Base-by-base conservation (phyloP, 1,140 invertebrate species). In the Drosophila insularis region DNA sequence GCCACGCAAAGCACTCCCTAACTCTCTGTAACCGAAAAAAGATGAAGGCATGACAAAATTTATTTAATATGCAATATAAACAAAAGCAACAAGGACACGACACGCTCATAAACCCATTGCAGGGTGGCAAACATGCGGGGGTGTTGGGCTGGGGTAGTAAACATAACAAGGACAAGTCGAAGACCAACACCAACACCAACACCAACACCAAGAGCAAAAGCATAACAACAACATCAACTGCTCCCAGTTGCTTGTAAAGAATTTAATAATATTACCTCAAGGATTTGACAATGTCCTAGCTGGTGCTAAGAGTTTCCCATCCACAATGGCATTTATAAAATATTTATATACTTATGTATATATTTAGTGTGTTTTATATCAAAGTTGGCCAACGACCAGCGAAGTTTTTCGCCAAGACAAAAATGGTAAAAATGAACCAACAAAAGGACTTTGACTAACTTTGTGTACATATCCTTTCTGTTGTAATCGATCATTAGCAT, bases 41-140 rank as follows among this genome's bases (percentile, higher is more conserved):
- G 17, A 50, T 50, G 43, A 50, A 50, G 43, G 43, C 43, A 68
- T 86, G 79, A 71, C 80, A 71, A 77, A 86, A 87, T 87, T 76
- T 87, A 89, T 82, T 87, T 87, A 89, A 87, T 89, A 87, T 89
- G 76, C 84, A 82, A 75, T 78, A 89, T 82, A 87, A 89, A 87
- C 84, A 86, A 71, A 79, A 43, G 68, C 68, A 61, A 46, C 81
- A 78, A 72, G 71, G 55, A 78, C 72, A 67, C 65, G 84, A 87
- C 84, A 87, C 76, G 82, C 82, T 89, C 82, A 81, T 87, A 87
- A 87, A 87, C 82, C 89, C 84, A 87, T 87, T 87, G 89, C 54
- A 50, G 21, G 50, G 21, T 43, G 46, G 11, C n/a, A 10, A 2
- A 11, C 4, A 2, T 27, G 43, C n/a, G 43, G 6, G 6, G 7